phyloP scores from a whole-genome alignment of 2,797 vertebrate genomes.

The Sebastes umbrosus region DNA sequence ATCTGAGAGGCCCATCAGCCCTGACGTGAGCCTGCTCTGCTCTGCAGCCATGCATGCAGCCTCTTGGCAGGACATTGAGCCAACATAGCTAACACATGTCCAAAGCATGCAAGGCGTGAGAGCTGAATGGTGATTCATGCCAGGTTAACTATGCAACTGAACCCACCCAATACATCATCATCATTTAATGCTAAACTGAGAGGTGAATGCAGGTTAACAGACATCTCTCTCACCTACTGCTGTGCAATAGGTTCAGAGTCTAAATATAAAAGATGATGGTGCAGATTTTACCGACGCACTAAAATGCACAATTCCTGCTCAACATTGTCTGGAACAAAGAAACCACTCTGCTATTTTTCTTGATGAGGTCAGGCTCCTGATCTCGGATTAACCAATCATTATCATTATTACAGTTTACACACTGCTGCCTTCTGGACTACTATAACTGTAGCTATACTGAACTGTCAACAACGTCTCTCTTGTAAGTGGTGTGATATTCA shows the following conservation, averaged over 20 bases:
- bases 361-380: slow-evolving; percentile 21
- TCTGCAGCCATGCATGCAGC: slow-evolving; percentile 72
- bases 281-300: background rate
- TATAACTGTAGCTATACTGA: slow-evolving; percentile 18
- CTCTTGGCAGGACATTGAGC: slow-evolving; percentile 57
- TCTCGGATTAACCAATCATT: slow-evolving; percentile 29
- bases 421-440: background rate
- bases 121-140: slow-evolving; percentile 50
- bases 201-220: slow-evolving; percentile 38
- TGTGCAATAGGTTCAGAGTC: background rate
- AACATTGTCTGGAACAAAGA: slow-evolving; percentile 8
- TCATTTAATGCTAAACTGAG: slow-evolving; percentile 34
- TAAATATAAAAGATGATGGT: background rate
- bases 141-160: slow-evolving; percentile 36
- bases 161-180: slow-evolving; percentile 51
- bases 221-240: slow-evolving; percentile 3
- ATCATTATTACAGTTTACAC: slow-evolving; percentile 45
- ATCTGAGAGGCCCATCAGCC: slow-evolving; percentile 54
- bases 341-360: slow-evolving; percentile 10
- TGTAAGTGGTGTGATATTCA: slow-evolving; percentile 24
- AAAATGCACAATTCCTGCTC: background rate
- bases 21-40: slow-evolving; percentile 63
- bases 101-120: slow-evolving; percentile 55
- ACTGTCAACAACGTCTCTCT: slow-evolving; percentile 27
- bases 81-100: slow-evolving; percentile 58